Evolutionary conservation across 2,113 vertebrate genomes (phyloP).

Genomic region (Osmerus eperlanus): DNA sequence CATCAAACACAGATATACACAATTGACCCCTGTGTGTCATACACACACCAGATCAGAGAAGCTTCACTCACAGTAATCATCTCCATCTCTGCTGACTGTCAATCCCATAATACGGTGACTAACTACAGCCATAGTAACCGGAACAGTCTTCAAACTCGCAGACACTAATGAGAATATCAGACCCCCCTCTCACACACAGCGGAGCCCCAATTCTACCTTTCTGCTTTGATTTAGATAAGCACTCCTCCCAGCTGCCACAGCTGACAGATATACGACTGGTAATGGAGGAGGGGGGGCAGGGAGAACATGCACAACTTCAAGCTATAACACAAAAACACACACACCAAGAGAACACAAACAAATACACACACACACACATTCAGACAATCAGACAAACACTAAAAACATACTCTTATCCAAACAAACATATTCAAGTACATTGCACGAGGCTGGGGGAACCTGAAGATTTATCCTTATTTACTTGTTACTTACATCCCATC

Average conservation of each 20-base stretch:
- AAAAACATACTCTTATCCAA: conserved; percentile 2
- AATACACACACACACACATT: conserved; percentile 1
- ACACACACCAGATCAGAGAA: neutral
- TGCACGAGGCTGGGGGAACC: neutral
- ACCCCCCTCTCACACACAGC: neutral
- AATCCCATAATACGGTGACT: conserved; percentile 38
- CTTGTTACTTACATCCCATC: conserved; percentile 21
- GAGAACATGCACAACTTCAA: neutral
- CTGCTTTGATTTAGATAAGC: conserved; percentile 49
- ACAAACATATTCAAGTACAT: neutral
- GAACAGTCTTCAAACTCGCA: conserved; percentile 21
- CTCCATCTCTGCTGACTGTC: neutral
- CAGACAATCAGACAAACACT: conserved; percentile 6
- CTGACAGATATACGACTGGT: conserved; percentile 29
- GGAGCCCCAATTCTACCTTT: conserved; percentile 19
- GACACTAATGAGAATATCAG: conserved; percentile 54
- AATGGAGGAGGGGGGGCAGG: neutral
- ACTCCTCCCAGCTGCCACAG: conserved; percentile 26
- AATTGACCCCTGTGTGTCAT: neutral
- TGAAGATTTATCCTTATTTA: conserved; percentile 20
- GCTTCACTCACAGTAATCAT: neutral
- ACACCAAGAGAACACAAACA: neutral
- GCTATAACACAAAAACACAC: neutral
- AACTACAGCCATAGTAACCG: conserved; percentile 37
- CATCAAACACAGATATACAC: neutral